Evolutionary conservation across 2,113 vertebrate genomes (phyloP), one percentile per base, ranked within the genome.

Genomic region (Peromyscus maniculatus): DNA sequence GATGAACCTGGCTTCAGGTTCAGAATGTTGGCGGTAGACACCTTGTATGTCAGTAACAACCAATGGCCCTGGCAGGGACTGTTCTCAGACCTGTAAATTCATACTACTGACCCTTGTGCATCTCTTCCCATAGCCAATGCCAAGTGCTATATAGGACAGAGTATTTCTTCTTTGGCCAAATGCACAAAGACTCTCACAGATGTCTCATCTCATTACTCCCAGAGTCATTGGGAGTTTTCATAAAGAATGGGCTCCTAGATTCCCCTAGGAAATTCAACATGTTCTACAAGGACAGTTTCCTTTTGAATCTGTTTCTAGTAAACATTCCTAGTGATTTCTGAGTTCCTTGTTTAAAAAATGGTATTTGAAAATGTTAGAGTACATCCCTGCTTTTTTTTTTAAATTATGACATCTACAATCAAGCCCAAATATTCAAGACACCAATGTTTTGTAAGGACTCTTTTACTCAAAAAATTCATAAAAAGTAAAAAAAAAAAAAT

Each of bases 321-420:
- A 91, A 86, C 17, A 49, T 87, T 87, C 17, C 17, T 3, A 36
- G 5, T 49, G 17, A 69, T 52, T 87, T 67, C 28, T 87, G 71
- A 95, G 43, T 71, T 86, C 12, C 3, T 12, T 91, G 10, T 49
- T 94, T 91, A 46, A 87, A 93, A 93, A 95, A 67, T n/a, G 11
- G 3, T 46, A 89, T 22, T 93, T 22, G 11, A 96, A 93, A 92
- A 86, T 21, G 39, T 83, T 75, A 93, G 7, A 52, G 39, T 82
- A n/a, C 10, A 82, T 24, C 1, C 7, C 17, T 84, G 49, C 0
- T 57, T 78, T 92, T 89, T 92, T 89, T 91, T 83, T 55, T 24
- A 91, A 90, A 71, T 91, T 74, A 67, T 62, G 89, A 59, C 4
- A 91, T 67, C 64, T 82, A 83, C 19, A 82, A 72, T 80, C 22